These are phyloP conservation scores for Acrobeloides nanus DNA, from an alignment of 2,888 invertebrate species.

Conservation along the genomic window DNA sequence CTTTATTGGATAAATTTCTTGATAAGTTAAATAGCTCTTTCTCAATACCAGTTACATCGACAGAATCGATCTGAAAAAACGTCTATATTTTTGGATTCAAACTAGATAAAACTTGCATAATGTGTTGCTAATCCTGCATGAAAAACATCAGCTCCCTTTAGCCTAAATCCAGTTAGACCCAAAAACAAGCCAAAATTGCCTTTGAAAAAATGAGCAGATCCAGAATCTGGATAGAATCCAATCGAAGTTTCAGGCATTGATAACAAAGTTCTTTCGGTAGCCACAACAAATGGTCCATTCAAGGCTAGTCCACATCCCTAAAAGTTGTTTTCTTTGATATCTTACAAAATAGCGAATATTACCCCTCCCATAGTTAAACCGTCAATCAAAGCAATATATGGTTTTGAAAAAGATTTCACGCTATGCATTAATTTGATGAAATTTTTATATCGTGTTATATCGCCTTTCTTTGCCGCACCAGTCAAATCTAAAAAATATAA, in stretches of 20 bases:
- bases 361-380: slow-evolving; percentile 94
- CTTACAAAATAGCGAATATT: too few relatives aligned
- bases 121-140: slow-evolving; percentile 89
- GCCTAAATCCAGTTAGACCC: slow-evolving; percentile 75
- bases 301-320: slow-evolving; percentile 85
- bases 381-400: slow-evolving; percentile 83
- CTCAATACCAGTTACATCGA: slow-evolving; percentile 30
- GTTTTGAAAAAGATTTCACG: slow-evolving; percentile 68
- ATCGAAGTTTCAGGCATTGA: slow-evolving; percentile 99
- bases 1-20: slow-evolving; percentile 8
- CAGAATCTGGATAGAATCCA: slow-evolving; percentile 89
- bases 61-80: slow-evolving; percentile 30
- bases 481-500: too few relatives aligned
- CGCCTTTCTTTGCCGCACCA: too few relatives aligned
- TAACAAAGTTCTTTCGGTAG: slow-evolving; percentile 85
- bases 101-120: slow-evolving; percentile 54
- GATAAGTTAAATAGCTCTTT: slow-evolving; percentile 29
- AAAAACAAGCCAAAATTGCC: slow-evolving; percentile 80
- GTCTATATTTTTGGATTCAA: neutral
- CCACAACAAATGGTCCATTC: slow-evolving; percentile 83
- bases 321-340: too few relatives aligned
- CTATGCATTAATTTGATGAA: too few relatives aligned
- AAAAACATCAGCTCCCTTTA: slow-evolving; percentile 72
- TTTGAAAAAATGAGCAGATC: slow-evolving; percentile 76
- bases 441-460: too few relatives aligned